Percentiles rank a stretch among this genome's conserved stretches.
Evolutionary conservation across 2,888 invertebrate species (phyloP).

Genomic region (Mimachlamys varia): DNA sequence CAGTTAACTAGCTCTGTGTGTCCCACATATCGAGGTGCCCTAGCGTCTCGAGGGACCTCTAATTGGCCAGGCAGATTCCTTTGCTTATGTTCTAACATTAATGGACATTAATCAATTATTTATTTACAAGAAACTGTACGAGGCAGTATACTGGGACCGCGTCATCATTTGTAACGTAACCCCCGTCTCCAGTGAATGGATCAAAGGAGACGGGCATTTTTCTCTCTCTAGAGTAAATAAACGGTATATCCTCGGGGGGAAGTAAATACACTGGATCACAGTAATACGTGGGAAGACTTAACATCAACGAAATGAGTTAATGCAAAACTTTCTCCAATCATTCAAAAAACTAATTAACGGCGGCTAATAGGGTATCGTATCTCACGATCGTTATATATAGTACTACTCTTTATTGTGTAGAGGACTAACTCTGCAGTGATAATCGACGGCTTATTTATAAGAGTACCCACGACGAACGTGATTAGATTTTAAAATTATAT

Average conservation of each 20-base stretch:
- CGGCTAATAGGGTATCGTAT: not conserved
- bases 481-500: not conserved
- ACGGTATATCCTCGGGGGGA: not conserved
- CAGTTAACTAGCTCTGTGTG: not conserved
- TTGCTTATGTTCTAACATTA: conserved; percentile 11
- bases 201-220: not conserved
- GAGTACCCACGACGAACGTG: not conserved
- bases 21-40: not conserved
- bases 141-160: not conserved
- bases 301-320: not conserved
- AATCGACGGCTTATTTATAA: not conserved
- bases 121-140: not conserved
- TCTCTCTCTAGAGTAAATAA: conserved; percentile 4
- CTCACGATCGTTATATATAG: not conserved
- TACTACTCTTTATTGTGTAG: not conserved
- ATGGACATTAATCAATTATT: not conserved
- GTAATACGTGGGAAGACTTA: not conserved
- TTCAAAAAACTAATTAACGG: not conserved
- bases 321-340: not conserved
- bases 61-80: not conserved
- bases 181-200: not conserved
- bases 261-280: not conserved
- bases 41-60: not conserved
- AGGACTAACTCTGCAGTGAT: not conserved
- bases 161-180: not conserved